Percentiles rank a stretch among this genome's conserved stretches.
phyloP scores from a whole-genome alignment of 2,888 invertebrate genomes.

The Cantharis rufa region DNA sequence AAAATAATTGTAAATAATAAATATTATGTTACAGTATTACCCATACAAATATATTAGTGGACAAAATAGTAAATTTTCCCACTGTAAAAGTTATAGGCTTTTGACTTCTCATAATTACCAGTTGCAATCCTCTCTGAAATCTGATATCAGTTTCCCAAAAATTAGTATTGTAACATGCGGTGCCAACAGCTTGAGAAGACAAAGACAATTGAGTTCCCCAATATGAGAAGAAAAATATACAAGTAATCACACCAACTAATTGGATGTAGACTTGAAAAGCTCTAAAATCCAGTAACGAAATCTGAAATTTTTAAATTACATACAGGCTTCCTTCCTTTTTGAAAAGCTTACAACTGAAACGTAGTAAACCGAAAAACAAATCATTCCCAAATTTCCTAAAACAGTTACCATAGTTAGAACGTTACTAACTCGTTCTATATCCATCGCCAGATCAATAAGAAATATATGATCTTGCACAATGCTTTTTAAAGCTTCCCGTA shows the following conservation, averaged over 20 bases:
- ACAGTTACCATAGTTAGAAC: not conserved
- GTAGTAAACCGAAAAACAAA: slow-evolving; percentile 6
- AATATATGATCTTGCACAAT: not conserved
- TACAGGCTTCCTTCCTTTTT: too few relatives aligned
- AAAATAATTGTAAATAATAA: not conserved
- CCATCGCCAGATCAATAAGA: not conserved
- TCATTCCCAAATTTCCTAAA: not conserved
- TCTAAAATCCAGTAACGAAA: slow-evolving; percentile 7
- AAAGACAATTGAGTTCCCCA: slow-evolving; percentile 9
- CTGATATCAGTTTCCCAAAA: slow-evolving; percentile 12
- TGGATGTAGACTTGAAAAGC: not conserved
- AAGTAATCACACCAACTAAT: not conserved
- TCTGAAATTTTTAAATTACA: not conserved
- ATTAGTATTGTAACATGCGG: not conserved
- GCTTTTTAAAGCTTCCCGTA: not conserved
- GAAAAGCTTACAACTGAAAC: not conserved
- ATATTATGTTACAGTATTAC: not conserved
- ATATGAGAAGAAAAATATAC: slow-evolving; percentile 1
- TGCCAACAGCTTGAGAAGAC: not conserved
- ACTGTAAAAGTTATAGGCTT: slow-evolving; percentile 6
- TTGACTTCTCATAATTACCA: slow-evolving; percentile 10
- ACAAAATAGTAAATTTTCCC: slow-evolving; percentile 8
- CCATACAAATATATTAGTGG: slow-evolving; percentile 3
- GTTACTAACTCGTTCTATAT: not conserved
- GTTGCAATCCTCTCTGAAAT: slow-evolving; percentile 10